These are phyloP conservation scores for Lochmaea capreae DNA, from an alignment of 2,888 invertebrate species.

Conservation along the genomic window DNA sequence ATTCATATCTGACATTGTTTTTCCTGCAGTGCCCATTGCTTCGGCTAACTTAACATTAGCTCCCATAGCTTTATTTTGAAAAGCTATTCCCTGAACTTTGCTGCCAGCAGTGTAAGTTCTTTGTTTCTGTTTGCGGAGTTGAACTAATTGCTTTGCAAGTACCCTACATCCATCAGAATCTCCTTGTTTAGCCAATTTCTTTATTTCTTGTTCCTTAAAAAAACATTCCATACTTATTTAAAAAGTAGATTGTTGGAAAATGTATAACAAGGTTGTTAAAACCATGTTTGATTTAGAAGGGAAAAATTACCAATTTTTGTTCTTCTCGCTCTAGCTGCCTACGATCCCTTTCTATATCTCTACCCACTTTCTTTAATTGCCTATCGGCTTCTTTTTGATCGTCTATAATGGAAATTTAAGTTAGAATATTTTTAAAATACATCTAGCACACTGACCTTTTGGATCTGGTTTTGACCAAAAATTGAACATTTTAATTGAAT, in stretches of 20 bases:
- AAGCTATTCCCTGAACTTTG: conserved; percentile 81
- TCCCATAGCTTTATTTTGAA: conserved; percentile 90
- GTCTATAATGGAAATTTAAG: conserved; percentile 68
- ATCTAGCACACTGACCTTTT: conserved; percentile 58
- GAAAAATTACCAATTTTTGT: conserved; percentile 79
- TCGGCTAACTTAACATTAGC: conserved; percentile 88
- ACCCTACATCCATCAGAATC: conserved; percentile 86
- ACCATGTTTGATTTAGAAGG: not conserved
- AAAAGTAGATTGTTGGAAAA: not conserved
- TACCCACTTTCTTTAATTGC: conserved; percentile 80
- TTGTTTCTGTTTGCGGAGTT: conserved; percentile 88
- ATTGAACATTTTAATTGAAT: conserved; percentile 45
- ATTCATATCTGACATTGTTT: conserved; percentile 91
- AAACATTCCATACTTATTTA: not conserved
- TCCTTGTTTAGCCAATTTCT: conserved; percentile 87
- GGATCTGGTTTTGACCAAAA: conserved; percentile 64
- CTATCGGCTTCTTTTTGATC: conserved; percentile 87
- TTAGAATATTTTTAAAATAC: not conserved
- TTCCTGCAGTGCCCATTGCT: conserved; percentile 89
- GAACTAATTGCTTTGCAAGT: conserved; percentile 89
- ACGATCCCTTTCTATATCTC: conserved; percentile 88
- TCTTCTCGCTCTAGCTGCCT: conserved; percentile 87
- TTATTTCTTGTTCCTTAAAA: conserved; percentile 84
- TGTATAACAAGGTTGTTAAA: not conserved
- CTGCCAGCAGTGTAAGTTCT: conserved; percentile 85